Base-by-base conservation (phyloP, 2,113 vertebrate genomes). In the Perca fluviatilis region DNA sequence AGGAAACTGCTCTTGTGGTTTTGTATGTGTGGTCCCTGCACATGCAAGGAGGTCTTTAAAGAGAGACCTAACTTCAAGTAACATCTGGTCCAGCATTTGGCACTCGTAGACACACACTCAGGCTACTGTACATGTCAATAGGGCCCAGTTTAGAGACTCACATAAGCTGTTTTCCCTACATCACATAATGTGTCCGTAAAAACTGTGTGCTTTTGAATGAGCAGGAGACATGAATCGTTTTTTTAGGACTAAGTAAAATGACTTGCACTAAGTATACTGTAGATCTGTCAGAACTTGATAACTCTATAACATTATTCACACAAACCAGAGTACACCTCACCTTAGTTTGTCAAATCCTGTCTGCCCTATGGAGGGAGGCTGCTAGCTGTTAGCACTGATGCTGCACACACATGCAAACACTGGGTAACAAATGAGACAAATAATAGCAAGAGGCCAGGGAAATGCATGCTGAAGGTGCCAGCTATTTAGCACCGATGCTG, bases 81-180 rank as follows among this genome's bases (percentile, higher is more conserved):
- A 79, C 67, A 85, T 89, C 81, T 91, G 83, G 66, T 87, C 58
- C 53, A 83, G 54, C 36, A 77, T 90, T 86, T 83, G 79, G 73
- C 64, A 65, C 53, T 77, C 3, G 12, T 2, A 65, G 13, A 74
- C 56, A 56, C 57, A 50, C 57, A 62, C 46, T 65, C 43, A 14
- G 50, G 40, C 33, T 53, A 18, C 67, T 72, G 63, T 80, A 77
- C 60, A 66, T 71, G 69, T 86, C 65, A 65, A 63, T 60, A 71
- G 50, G 40, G 15, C 64, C 67, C 27, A 15, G 30, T 78, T 76
- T 74, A 57, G 7, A 75, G 8, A 80, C 51, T 58, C 18, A 27
- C 51, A 54, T 51, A 43, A n/a, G n/a, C 63, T 80, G 13, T 73
- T 77, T 73, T 67, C 19, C 21, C 19, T 51, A 16, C 56, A n/a